phyloP scores from a whole-genome alignment of 2,888 invertebrate species.

The Dermolepida albohirtum region DNA sequence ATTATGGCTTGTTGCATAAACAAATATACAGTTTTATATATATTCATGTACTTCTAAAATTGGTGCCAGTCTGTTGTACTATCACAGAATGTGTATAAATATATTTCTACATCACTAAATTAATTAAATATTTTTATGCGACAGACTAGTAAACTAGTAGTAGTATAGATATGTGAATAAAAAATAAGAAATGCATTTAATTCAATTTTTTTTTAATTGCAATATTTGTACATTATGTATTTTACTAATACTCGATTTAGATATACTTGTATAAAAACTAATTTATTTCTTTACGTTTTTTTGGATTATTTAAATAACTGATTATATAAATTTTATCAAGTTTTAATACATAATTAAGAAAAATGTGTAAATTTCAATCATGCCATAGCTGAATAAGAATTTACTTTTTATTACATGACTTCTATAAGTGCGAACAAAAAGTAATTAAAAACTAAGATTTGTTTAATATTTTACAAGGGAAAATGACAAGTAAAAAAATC shows the following conservation, averaged over 20 bases:
- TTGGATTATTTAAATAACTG: no score
- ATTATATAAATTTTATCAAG: no score
- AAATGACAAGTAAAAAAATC: no score
- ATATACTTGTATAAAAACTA: neutral
- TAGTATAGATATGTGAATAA: constrained; percentile 7
- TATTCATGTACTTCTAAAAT: constrained; percentile 48
- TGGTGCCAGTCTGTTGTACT: constrained; percentile 63
- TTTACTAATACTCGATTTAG: neutral
- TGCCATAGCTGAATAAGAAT: no score
- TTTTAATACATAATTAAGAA: no score
- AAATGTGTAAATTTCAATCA: no score
- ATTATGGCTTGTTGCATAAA: constrained; percentile 27
- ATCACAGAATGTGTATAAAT: constrained; percentile 60
- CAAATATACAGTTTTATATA: constrained; percentile 16
- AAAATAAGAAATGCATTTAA: constrained; percentile 2
- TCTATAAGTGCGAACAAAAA: no score
- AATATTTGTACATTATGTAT: neutral
- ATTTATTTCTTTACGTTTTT: no score
- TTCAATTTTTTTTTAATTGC: neutral
- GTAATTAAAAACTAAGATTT: no score
- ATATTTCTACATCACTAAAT: constrained; percentile 38
- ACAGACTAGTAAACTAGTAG: constrained; percentile 26
- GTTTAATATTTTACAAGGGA: no score
- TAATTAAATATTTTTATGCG: constrained; percentile 13
- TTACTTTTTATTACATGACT: no score